Evolutionary conservation across 2,888 invertebrate species (phyloP).

Genomic region (Phyllotreta striolata): DNA sequence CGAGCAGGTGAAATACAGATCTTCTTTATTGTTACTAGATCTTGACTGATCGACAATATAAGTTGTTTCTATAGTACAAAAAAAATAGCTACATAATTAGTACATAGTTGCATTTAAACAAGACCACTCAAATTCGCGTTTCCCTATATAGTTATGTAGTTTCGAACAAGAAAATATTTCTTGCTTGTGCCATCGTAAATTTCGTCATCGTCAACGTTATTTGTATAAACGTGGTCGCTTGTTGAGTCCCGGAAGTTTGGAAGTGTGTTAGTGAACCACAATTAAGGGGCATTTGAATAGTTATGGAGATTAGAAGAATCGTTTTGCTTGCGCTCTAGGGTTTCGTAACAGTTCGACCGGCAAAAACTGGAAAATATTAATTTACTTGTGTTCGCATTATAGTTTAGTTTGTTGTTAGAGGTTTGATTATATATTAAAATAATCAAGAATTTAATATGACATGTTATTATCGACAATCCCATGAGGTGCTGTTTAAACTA

Average conservation of each 20-base stretch:
- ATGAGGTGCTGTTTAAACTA: too few species aligned
- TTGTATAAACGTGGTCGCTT: slow-evolving; percentile 25
- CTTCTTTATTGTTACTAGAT: too few species aligned
- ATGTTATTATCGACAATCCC: too few species aligned
- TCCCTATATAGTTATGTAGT: background rate
- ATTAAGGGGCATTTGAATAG: slow-evolving; percentile 25
- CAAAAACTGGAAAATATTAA: slow-evolving; percentile 1
- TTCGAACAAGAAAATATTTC: slow-evolving; percentile 28
- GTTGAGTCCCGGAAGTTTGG: slow-evolving; percentile 24
- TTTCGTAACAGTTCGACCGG: slow-evolving; percentile 15
- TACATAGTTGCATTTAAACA: too few species aligned
- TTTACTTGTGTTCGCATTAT: background rate
- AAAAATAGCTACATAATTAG: too few species aligned
- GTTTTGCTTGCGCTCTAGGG: slow-evolving; percentile 15
- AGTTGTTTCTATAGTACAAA: too few species aligned
- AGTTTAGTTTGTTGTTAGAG: too few species aligned
- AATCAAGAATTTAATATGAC: too few species aligned
- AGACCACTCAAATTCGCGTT: too few species aligned
- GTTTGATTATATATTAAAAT: too few species aligned
- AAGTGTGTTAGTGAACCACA: slow-evolving; percentile 26
- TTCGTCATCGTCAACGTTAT: slow-evolving; percentile 24
- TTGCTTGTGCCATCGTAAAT: slow-evolving; percentile 24
- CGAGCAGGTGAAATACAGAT: too few species aligned
- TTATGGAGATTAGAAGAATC: slow-evolving; percentile 21
- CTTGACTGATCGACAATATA: too few species aligned